Percentiles rank a stretch among this genome's conserved stretches.
These are phyloP conservation scores for Paratrypauchen microcephalus DNA, from an alignment of 2,797 vertebrate genomes.

Conservation along the genomic window DNA sequence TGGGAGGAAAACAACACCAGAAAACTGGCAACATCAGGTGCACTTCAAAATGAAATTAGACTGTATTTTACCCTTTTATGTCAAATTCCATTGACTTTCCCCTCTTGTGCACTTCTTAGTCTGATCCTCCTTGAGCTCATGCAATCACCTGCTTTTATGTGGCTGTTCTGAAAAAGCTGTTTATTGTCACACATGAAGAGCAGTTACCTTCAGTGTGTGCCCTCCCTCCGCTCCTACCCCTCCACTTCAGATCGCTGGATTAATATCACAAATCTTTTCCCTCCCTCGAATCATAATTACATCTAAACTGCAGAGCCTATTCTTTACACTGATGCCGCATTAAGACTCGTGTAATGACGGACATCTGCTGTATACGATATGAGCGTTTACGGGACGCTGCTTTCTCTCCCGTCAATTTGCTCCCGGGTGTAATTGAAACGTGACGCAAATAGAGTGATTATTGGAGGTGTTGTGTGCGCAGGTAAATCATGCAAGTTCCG, in stretches of 20 bases:
- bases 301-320: conserved; percentile 25
- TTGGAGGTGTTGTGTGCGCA: background rate
- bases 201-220: background rate
- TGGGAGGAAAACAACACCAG: too few relatives aligned
- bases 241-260: background rate
- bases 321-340: conserved; percentile 5
- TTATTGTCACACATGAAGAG: conserved; percentile 7
- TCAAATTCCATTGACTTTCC: background rate
- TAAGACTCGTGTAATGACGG: conserved; percentile 4
- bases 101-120: background rate
- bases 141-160: background rate
- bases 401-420: conserved; percentile 1
- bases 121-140: background rate
- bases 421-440: background rate
- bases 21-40: too few relatives aligned
- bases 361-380: conserved; percentile 27
- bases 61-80: background rate
- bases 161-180: conserved; percentile 6
- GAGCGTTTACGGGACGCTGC: conserved; percentile 7
- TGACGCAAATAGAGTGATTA: background rate
- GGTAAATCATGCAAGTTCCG: background rate
- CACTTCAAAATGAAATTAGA: too few relatives aligned
- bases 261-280: conserved; percentile 10
- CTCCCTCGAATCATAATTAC: conserved; percentile 44
- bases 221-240: background rate